Conservation (phyloP, 2,888 invertebrate genomes). For the Dugesia japonica region DNA sequence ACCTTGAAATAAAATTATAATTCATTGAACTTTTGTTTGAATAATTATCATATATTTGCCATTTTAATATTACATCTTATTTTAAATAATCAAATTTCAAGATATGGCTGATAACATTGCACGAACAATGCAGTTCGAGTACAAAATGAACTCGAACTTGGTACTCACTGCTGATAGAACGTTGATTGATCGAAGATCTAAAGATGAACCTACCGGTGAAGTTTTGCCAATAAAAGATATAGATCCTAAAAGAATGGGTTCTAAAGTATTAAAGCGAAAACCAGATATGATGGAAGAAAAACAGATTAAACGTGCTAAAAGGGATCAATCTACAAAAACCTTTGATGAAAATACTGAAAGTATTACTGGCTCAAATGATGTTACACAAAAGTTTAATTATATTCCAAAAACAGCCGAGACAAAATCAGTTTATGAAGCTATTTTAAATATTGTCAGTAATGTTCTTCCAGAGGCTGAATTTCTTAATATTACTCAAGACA, state of each 20-base stretch:
- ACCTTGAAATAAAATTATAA: too few species aligned
- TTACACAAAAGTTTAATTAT: neutral
- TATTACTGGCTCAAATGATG: neutral
- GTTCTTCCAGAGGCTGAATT: slow-evolving; percentile 64
- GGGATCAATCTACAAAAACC: slow-evolving; percentile 11
- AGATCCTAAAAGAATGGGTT: slow-evolving; percentile 85
- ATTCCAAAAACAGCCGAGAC: slow-evolving; percentile 94
- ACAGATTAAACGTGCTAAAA: neutral
- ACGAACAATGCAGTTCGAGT: slow-evolving; percentile 89
- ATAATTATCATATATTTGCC: too few species aligned
- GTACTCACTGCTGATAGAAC: slow-evolving; percentile 96
- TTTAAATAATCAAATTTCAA: neutral
- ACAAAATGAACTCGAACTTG: slow-evolving; percentile 99
- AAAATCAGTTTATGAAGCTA: slow-evolving; percentile 80
- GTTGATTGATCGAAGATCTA: slow-evolving; percentile 77
- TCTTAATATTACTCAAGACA: slow-evolving; percentile 57
- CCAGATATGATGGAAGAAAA: slow-evolving; percentile 27
- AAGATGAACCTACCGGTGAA: slow-evolving; percentile 98
- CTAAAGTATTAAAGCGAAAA: slow-evolving; percentile 45
- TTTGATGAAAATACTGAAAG: slow-evolving; percentile 14
- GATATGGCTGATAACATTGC: slow-evolving; percentile 94
- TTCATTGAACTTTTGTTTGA: too few species aligned
- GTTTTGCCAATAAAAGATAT: slow-evolving; percentile 84
- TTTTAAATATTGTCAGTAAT: slow-evolving; percentile 86
- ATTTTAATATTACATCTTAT: too few species aligned